Evolutionary conservation across 2,113 vertebrate species (phyloP).

Genomic region (Hydrolagus affinis): DNA sequence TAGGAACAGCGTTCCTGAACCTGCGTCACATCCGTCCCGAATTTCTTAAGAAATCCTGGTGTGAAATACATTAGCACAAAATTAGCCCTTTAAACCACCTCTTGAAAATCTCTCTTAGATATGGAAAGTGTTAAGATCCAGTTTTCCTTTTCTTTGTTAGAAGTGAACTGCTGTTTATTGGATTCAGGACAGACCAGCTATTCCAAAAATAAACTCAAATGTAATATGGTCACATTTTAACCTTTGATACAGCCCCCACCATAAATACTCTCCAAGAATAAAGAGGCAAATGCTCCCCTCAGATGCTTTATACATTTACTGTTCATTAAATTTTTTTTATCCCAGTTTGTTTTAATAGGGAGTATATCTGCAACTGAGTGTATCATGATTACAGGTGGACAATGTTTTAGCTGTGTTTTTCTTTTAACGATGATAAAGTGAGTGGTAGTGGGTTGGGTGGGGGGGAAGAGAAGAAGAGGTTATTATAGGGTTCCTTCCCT

Average conservation of each 20-base stretch:
- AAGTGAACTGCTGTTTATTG: neutral
- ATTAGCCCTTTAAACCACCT: too few relatives aligned
- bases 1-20: too few relatives aligned
- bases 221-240: conserved; percentile 3
- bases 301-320: too few relatives aligned
- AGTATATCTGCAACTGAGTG: neutral
- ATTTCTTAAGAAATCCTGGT: too few relatives aligned
- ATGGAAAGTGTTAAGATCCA: neutral
- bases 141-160: neutral
- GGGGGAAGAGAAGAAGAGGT: too few relatives aligned
- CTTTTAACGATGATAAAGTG: neutral
- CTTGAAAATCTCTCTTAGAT: neutral
- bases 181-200: too few relatives aligned
- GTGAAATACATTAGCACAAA: too few relatives aligned
- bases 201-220: conserved; percentile 20
- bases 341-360: neutral
- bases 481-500: neutral
- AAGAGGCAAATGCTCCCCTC: too few relatives aligned
- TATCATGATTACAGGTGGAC: neutral
- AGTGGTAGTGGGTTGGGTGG: too few relatives aligned
- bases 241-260: neutral
- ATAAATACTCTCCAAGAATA: neutral
- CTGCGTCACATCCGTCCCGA: too few relatives aligned
- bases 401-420: neutral
- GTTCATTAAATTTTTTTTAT: too few relatives aligned